Conservation (phyloP, 2,888 invertebrate species). For the Lepidocyrtinus sp. region DNA sequence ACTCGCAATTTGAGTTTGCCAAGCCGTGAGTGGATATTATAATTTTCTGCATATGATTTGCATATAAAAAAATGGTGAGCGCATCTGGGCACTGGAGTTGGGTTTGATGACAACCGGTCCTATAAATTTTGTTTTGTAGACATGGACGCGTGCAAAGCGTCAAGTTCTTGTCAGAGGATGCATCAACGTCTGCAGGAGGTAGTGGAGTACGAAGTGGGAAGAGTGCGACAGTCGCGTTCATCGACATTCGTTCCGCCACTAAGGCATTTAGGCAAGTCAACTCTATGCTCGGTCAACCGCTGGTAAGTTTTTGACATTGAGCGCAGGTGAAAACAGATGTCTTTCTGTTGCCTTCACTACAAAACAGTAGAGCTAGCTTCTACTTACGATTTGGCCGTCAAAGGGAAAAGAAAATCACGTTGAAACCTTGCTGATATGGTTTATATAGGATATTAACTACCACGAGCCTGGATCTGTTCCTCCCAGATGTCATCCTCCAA, state of each 20-base stretch:
- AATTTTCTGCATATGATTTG: constrained; percentile 21
- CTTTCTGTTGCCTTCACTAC: too few relatives aligned
- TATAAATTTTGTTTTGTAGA: constrained; percentile 76
- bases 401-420: too few relatives aligned
- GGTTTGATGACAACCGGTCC: background rate
- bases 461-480: constrained; percentile 69
- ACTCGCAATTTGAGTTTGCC: constrained; percentile 41
- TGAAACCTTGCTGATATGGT: too few relatives aligned
- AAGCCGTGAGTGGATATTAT: constrained; percentile 55
- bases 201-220: constrained; percentile 72
- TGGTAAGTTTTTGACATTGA: constrained; percentile 46
- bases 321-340: background rate
- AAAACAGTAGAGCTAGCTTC: too few relatives aligned
- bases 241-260: constrained; percentile 96
- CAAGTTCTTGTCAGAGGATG: constrained; percentile 83
- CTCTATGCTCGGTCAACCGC: constrained; percentile 67
- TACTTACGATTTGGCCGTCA: too few relatives aligned
- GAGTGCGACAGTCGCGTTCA: constrained; percentile 94
- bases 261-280: constrained; percentile 94
- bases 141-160: constrained; percentile 98
- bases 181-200: constrained; percentile 72
- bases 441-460: constrained; percentile 68
- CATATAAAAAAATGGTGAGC: background rate
- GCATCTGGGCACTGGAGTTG: background rate
- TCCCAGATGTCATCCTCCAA: constrained; percentile 72